A percentile compares a stretch with the other conserved stretches of the same genome.
These are phyloP conservation scores for Leptinotarsa tumamoca DNA, from an alignment of 2,888 invertebrate species.

Conservation along the genomic window DNA sequence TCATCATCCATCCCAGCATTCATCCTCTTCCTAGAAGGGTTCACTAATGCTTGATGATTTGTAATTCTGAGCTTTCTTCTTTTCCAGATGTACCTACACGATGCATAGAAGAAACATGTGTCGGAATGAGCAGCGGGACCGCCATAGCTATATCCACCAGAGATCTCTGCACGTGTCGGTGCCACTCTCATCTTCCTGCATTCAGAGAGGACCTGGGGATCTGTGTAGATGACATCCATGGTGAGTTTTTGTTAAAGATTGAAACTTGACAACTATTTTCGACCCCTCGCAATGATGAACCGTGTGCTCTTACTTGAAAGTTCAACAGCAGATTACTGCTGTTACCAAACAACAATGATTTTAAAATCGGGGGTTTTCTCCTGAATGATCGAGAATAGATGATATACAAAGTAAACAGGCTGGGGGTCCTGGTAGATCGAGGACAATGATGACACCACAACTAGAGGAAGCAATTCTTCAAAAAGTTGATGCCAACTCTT, in stretches of 20 bases:
- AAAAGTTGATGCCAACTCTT: no score
- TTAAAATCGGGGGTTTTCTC: no score
- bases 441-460: no score
- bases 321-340: no score
- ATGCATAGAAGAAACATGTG: conserved; percentile 75
- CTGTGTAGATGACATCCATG: conserved; percentile 88
- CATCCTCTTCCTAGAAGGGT: background rate
- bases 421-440: no score
- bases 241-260: conserved; percentile 67
- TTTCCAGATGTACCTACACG: conserved; percentile 64
- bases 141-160: conserved; percentile 65
- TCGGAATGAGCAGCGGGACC: conserved; percentile 77
- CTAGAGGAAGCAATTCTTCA: no score
- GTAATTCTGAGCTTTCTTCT: conserved; percentile 41
- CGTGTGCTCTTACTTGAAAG: no score
- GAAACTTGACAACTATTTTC: background rate
- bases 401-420: no score
- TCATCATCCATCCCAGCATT: no score
- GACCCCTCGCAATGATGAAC: background rate
- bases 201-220: conserved; percentile 87
- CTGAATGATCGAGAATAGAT: no score
- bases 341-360: no score
- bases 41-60: no score
- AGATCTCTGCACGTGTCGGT: conserved; percentile 79
- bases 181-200: conserved; percentile 79